Conservation (phyloP, 2,888 invertebrate genomes). For the Tetranychus piercei region DNA sequence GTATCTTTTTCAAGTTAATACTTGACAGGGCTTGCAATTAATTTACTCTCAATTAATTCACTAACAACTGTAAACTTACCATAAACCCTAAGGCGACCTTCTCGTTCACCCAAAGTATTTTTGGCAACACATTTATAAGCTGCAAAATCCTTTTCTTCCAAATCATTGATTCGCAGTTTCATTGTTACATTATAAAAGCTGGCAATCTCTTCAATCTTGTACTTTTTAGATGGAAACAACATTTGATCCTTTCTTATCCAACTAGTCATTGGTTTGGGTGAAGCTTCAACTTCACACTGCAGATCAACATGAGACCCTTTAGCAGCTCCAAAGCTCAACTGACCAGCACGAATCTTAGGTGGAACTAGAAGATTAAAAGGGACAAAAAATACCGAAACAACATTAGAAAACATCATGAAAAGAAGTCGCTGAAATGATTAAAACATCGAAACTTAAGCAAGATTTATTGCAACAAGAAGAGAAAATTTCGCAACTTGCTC, state of each 20-base stretch:
- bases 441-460: background rate
- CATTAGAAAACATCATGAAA: background rate
- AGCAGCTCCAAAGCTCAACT: slow-evolving; percentile 26
- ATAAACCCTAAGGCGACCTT: slow-evolving; percentile 20
- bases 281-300: slow-evolving; percentile 27
- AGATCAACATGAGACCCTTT: slow-evolving; percentile 25
- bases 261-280: slow-evolving; percentile 25
- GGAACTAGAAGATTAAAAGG: slow-evolving; percentile 21
- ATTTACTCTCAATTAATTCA: background rate
- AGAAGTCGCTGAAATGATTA: background rate
- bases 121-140: slow-evolving; percentile 23
- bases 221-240: slow-evolving; percentile 24
- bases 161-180: slow-evolving; percentile 19
- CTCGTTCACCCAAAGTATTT: slow-evolving; percentile 21
- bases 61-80: slow-evolving; percentile 14
- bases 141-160: slow-evolving; percentile 22
- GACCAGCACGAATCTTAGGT: slow-evolving; percentile 27
- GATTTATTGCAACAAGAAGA: too few species aligned
- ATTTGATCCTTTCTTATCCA: slow-evolving; percentile 26
- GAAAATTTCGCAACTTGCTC: too few species aligned
- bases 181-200: slow-evolving; percentile 20
- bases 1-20: too few species aligned
- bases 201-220: slow-evolving; percentile 22
- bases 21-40: background rate
- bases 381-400: background rate